Evolutionary conservation across 2,797 vertebrate genomes (phyloP).

Genomic region (Xerus rutilus): DNA sequence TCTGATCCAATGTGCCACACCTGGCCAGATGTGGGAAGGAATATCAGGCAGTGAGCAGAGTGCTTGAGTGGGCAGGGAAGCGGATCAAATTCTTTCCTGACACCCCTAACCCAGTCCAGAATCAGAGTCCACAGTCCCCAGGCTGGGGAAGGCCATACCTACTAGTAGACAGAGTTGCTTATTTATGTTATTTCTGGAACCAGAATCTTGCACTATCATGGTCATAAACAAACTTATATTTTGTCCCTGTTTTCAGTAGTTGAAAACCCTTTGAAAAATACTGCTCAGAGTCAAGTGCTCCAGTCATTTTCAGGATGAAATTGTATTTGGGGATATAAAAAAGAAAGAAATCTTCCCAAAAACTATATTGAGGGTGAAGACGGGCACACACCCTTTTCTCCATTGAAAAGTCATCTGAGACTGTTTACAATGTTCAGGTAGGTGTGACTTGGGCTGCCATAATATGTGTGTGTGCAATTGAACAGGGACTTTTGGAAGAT

Average conservation of each 20-base stretch:
- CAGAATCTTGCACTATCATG: not conserved
- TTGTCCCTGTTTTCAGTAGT: constrained; percentile 14
- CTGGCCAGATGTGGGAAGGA: constrained; percentile 76
- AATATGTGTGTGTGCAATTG: not conserved
- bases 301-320: constrained; percentile 19
- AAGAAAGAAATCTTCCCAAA: constrained; percentile 30
- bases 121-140: constrained; percentile 57
- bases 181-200: constrained; percentile 77
- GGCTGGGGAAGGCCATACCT: not conserved
- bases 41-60: constrained; percentile 57
- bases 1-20: constrained; percentile 21
- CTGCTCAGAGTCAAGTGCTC: not conserved
- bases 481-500: constrained; percentile 1
- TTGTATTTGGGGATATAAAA: constrained; percentile 28
- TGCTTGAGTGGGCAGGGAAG: not conserved
- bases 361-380: not conserved
- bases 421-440: not conserved
- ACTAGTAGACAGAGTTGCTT: constrained; percentile 57
- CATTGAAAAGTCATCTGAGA: constrained; percentile 29
- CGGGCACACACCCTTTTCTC: not conserved
- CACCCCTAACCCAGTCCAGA: constrained; percentile 42
- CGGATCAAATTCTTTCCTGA: constrained; percentile 68
- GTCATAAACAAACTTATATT: not conserved
- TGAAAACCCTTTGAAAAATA: constrained; percentile 63
- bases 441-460: not conserved